Base-by-base conservation (phyloP, 2,797 vertebrate species). In the Oreochromis mossambicus region DNA sequence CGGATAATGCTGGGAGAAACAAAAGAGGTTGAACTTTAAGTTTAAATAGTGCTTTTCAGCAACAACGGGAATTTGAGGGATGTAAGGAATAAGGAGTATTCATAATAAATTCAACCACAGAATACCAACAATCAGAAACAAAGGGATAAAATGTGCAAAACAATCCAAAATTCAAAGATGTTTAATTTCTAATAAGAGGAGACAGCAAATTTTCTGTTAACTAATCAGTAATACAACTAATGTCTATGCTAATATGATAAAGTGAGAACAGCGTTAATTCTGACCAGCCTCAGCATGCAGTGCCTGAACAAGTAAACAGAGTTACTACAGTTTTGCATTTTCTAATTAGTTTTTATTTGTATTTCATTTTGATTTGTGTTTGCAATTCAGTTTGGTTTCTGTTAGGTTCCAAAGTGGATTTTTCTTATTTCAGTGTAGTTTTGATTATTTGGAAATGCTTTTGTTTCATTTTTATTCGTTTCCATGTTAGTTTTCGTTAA, bases 51-150 rank as follows among this genome's bases (percentile, higher is more conserved):
- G 8, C 36, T 41, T 66, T 68, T 68, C n/a, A 24, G 36, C 36
- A 68, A 41, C 63, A 21, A 41, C 0, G 0, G 19, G 19, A 0
- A 38, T 1, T 66, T 14, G n/a, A 66, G 61, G 5, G 61, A 41
- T 1, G 1, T 8, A 21, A 38, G 7, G 61, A 66, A 66, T 66
- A 66, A 14, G 36, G 2, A 41, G 5, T 9, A 43, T 43, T 43
- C 38, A 26, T 4, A 43, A 26, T 15, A 43, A 43, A 38, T 21
- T 13, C 34, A 66, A 41, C 36, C 63, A 43, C 13, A 68, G 43
- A 19, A 4, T 21, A 21, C 19, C 2, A 1, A 36, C 36, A 68
- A n/a, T 6, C 7, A 68, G 63, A 68, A 41, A 68, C 63, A 41
- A 21, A 24, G 12, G 3, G 34, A n/a, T 63, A 8, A 66, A 38